Conservation (phyloP, 2,888 invertebrate genomes). For the Trachelus tabidus region DNA sequence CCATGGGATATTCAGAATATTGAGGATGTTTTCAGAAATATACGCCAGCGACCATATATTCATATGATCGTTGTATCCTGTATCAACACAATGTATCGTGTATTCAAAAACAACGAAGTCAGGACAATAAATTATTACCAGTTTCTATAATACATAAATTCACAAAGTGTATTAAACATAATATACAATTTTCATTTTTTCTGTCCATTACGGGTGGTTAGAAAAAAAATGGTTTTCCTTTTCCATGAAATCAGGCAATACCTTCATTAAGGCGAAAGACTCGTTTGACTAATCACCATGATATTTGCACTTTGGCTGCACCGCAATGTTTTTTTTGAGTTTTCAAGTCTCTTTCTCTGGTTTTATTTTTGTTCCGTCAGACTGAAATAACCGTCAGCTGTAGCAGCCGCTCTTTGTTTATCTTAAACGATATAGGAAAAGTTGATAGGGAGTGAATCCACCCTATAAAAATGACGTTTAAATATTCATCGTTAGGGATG, state of each 20-base stretch:
- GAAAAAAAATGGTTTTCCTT: too few relatives aligned
- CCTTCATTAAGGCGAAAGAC: too few relatives aligned
- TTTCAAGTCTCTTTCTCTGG: too few relatives aligned
- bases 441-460: not conserved
- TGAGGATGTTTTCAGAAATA: not conserved
- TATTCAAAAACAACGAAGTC: not conserved
- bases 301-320: too few relatives aligned
- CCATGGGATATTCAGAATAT: not conserved
- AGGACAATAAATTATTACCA: not conserved
- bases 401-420: not conserved
- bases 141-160: not conserved
- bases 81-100: not conserved
- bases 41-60: not conserved
- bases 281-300: too few relatives aligned
- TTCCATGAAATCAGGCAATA: too few relatives aligned
- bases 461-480: conserved; percentile 21
- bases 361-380: not conserved
- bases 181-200: too few relatives aligned
- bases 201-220: too few relatives aligned
- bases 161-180: not conserved
- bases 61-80: not conserved
- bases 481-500: conserved; percentile 27
- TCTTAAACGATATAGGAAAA: not conserved
- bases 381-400: not conserved
- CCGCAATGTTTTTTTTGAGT: too few relatives aligned